Evolutionary conservation across 2,888 invertebrate species (phyloP).

Genomic region (Macaria liturata): DNA sequence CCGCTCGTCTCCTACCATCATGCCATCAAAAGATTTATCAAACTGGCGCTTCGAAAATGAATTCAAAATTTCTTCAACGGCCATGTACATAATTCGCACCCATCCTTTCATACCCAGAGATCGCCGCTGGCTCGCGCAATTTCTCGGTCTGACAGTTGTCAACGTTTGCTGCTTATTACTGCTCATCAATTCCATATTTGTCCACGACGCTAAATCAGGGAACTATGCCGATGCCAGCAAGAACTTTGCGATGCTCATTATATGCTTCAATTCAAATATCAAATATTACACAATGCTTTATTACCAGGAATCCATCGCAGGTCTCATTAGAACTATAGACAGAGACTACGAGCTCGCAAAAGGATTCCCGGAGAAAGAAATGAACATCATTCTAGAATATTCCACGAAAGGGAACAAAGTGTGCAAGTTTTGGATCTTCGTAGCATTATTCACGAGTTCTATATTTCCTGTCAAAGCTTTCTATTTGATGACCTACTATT

Average conservation of each 20-base stretch:
- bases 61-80: constrained; percentile 42
- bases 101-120: constrained; percentile 45
- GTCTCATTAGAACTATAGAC: constrained; percentile 48
- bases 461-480: constrained; percentile 58
- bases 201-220: constrained; percentile 45
- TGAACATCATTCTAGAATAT: constrained; percentile 45
- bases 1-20: not conserved
- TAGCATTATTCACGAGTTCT: constrained; percentile 39
- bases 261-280: constrained; percentile 47
- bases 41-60: constrained; percentile 42
- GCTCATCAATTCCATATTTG: constrained; percentile 47
- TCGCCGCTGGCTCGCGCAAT: constrained; percentile 41
- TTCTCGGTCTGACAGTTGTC: constrained; percentile 31
- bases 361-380: constrained; percentile 43
- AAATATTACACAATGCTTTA: constrained; percentile 53
- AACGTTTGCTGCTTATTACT: constrained; percentile 30
- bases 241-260: constrained; percentile 51
- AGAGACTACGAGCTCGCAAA: constrained; percentile 50
- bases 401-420: constrained; percentile 47
- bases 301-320: constrained; percentile 41
- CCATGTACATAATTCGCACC: constrained; percentile 47
- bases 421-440: constrained; percentile 51
- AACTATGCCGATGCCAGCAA: constrained; percentile 54
- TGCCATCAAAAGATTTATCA: not conserved
- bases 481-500: constrained; percentile 48